Percentiles rank a stretch among this genome's conserved stretches.
Evolutionary conservation across 2,888 invertebrate genomes (phyloP).

Genomic region (Conistra vaccinii): DNA sequence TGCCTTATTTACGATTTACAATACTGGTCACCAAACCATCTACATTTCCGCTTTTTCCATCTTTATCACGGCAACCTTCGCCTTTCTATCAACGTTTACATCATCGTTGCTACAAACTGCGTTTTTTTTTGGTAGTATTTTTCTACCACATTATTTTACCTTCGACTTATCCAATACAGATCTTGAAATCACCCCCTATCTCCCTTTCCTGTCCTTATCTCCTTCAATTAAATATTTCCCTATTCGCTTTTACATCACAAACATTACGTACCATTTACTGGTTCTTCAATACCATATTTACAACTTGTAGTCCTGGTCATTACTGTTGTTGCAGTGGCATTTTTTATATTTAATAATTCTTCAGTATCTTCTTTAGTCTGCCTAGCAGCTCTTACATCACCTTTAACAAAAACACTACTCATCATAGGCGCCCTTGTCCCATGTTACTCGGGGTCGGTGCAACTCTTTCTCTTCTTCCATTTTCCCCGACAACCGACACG

Average conservation of each 20-base stretch:
- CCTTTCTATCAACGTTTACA: background rate
- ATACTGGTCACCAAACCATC: background rate
- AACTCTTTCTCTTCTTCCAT: background rate
- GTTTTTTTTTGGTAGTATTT: background rate
- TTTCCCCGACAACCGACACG: background rate
- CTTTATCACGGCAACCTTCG: background rate
- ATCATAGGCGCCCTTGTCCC: no score
- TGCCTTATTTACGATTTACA: background rate
- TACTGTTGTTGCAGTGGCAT: background rate
- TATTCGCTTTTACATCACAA: background rate
- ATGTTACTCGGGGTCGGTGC: background rate
- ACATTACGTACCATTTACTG: background rate
- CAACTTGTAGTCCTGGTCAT: constrained; percentile 7
- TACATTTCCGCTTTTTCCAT: background rate
- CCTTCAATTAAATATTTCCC: background rate
- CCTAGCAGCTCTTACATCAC: background rate
- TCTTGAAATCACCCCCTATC: background rate
- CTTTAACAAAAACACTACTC: background rate
- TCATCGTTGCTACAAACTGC: background rate
- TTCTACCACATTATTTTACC: background rate
- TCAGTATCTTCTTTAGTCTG: background rate
- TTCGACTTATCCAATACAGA: background rate
- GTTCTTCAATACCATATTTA: background rate
- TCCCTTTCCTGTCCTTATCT: accelerated
- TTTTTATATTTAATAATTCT: background rate